Evolutionary conservation across 2,113 vertebrate species (phyloP).

Genomic region (Copsychus sechellarum): DNA sequence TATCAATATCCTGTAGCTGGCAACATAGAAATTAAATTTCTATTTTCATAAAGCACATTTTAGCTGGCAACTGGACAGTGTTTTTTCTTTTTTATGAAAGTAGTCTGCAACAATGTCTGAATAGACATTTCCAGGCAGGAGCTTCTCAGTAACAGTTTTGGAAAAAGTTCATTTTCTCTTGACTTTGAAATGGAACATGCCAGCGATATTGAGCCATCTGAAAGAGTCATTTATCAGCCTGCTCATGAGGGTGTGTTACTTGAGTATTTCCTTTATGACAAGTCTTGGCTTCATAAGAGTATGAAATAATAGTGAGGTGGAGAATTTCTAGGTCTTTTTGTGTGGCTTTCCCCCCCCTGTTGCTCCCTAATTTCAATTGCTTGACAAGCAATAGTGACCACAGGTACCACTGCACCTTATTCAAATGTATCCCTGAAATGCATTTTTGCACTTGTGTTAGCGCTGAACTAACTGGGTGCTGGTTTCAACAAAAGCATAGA

Average conservation of each 20-base stretch:
- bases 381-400: neutral
- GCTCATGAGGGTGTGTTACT: neutral
- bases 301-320: neutral
- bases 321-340: neutral
- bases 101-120: neutral
- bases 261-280: neutral
- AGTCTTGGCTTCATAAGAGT: neutral
- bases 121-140: neutral
- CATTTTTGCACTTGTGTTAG: neutral
- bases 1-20: neutral
- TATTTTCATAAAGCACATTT: slow-evolving; percentile 24
- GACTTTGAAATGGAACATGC: neutral
- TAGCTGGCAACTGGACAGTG: neutral
- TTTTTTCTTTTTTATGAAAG: neutral
- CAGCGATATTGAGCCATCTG: neutral
- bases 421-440: neutral
- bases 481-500: neutral
- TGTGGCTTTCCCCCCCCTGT: neutral
- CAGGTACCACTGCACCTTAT: neutral
- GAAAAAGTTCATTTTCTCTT: slow-evolving; percentile 9
- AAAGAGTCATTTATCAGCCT: neutral
- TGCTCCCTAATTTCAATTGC: neutral
- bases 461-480: neutral
- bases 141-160: neutral
- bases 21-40: slow-evolving; percentile 9